phyloP scores from a whole-genome alignment of 2,888 invertebrate species.

The Paralinhomoeus sp. region DNA sequence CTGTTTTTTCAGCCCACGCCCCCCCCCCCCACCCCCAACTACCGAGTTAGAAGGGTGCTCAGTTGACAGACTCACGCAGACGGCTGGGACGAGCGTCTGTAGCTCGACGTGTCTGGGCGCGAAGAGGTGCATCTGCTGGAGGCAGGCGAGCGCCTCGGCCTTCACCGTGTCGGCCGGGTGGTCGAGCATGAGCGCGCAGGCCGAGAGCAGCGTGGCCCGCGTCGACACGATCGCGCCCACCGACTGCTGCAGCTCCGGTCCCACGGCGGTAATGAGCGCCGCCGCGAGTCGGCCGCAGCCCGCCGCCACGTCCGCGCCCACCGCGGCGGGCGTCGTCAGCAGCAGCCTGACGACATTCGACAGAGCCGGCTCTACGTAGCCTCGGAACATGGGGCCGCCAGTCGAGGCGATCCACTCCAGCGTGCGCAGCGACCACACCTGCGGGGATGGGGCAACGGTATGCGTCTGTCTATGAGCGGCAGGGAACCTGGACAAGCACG shows the following conservation, averaged over 20 bases:
- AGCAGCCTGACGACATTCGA: constrained; percentile 60
- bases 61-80: constrained; percentile 45
- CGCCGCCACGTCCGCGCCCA: constrained; percentile 16
- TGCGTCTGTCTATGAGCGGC: constrained; percentile 25
- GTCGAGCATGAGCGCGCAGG: constrained; percentile 65
- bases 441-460: too few species aligned
- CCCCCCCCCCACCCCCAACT: too few species aligned
- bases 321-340: constrained; percentile 12
- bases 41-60: not conserved
- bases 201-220: constrained; percentile 62
- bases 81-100: constrained; percentile 40
- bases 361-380: constrained; percentile 80
- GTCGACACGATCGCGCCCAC: constrained; percentile 42
- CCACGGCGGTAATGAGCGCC: constrained; percentile 86
- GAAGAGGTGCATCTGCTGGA: constrained; percentile 91
- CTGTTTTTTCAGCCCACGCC: too few species aligned
- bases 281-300: constrained; percentile 41
- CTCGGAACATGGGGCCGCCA: constrained; percentile 93
- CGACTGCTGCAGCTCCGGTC: constrained; percentile 75
- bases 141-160: constrained; percentile 78
- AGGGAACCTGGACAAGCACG: constrained; percentile 84
- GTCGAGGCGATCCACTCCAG: constrained; percentile 83
- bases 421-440: constrained; percentile 90
- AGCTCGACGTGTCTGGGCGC: constrained; percentile 81
- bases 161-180: constrained; percentile 56